Conservation (phyloP, 2,888 invertebrate species). For the Ferrisia virgata region DNA sequence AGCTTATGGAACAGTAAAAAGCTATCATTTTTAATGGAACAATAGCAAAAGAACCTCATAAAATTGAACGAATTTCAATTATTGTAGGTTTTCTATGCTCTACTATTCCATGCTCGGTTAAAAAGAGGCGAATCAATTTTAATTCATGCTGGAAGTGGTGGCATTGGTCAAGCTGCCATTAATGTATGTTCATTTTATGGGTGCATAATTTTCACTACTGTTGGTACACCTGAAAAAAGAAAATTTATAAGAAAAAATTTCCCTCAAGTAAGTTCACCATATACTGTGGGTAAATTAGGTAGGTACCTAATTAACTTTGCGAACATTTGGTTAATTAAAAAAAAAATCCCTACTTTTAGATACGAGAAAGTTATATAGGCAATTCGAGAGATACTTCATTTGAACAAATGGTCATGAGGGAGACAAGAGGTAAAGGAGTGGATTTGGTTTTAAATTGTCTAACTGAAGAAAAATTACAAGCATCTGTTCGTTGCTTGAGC, state of each 20-base stretch:
- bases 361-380: constrained; percentile 67
- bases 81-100: constrained; percentile 59
- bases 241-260: constrained; percentile 62
- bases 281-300: too few species aligned
- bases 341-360: constrained; percentile 52
- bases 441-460: constrained; percentile 88
- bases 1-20: constrained; percentile 59
- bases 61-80: neutral
- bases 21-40: constrained; percentile 48
- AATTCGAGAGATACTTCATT: constrained; percentile 84
- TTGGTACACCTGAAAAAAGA: constrained; percentile 64
- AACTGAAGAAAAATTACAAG: constrained; percentile 83
- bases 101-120: constrained; percentile 60
- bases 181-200: constrained; percentile 64
- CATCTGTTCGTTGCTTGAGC: constrained; percentile 63
- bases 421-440: constrained; percentile 84
- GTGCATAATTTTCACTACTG: constrained; percentile 68
- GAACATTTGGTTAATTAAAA: too few species aligned
- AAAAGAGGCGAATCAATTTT: constrained; percentile 55
- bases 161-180: constrained; percentile 76
- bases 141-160: constrained; percentile 65
- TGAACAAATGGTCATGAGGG: constrained; percentile 74
- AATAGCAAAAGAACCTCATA: neutral
- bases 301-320: too few species aligned
- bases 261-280: constrained; percentile 56